Conservation (phyloP, 2,888 invertebrate species). For the Chouioia cunea region DNA sequence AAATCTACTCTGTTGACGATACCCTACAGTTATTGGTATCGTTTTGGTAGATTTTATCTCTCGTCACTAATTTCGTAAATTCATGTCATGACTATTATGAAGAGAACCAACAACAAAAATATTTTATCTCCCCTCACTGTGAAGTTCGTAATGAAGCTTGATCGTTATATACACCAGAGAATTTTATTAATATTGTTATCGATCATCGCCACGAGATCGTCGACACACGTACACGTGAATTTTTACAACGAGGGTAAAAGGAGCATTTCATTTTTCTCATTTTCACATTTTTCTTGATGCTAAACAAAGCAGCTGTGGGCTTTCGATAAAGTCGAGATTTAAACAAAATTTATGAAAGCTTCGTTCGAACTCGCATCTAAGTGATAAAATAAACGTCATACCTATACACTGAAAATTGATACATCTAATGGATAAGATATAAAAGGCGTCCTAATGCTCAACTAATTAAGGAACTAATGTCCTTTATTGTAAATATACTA, state of each 20-base stretch:
- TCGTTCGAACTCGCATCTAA: too few species aligned
- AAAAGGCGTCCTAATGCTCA: constrained; percentile 33
- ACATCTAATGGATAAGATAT: background rate
- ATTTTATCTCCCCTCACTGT: constrained; percentile 3
- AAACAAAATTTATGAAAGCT: too few species aligned
- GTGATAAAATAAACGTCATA: too few species aligned
- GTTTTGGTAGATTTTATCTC: constrained; percentile 25
- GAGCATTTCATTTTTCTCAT: constrained; percentile 10
- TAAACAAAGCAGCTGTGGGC: too few species aligned
- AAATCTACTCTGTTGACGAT: constrained; percentile 12
- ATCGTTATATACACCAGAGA: constrained; percentile 16
- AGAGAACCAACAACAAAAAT: constrained; percentile 3
- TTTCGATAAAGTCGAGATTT: too few species aligned
- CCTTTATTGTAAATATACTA: constrained; percentile 33
- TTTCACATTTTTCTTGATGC: constrained; percentile 9
- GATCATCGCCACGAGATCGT: constrained; percentile 30
- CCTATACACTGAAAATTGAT: too few species aligned
- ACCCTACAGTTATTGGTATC: background rate
- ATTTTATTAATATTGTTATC: constrained; percentile 40
- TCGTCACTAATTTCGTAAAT: constrained; percentile 3
- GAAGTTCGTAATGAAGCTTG: constrained; percentile 1
- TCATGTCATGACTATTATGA: constrained; percentile 12
- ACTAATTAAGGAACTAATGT: constrained; percentile 29
- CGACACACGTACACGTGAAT: background rate
- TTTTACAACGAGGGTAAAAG: background rate